These are phyloP conservation scores for Hapalemur alaotrensis DNA, from an alignment of 2,797 vertebrate genomes.

Conservation along the genomic window DNA sequence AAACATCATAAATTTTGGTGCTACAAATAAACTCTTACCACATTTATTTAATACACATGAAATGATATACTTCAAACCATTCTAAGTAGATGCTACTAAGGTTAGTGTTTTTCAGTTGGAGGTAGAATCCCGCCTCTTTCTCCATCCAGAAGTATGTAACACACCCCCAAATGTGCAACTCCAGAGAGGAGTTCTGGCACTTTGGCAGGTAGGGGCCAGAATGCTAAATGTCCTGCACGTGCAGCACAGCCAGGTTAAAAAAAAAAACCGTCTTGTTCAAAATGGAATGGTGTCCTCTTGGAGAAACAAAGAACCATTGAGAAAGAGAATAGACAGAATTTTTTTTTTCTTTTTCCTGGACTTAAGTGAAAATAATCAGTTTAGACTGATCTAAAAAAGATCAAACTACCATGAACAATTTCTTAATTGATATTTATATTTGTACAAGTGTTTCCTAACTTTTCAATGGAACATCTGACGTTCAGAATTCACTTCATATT, in stretches of 20 bases:
- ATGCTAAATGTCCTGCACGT: not conserved
- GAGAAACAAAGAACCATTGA: not conserved
- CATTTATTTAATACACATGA: slow-evolving; percentile 2
- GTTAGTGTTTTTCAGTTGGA: not conserved
- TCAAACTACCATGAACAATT: slow-evolving; percentile 27
- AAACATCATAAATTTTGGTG: slow-evolving; percentile 33
- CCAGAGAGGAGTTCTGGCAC: not conserved
- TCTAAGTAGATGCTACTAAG: slow-evolving; percentile 29
- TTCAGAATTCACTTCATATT: slow-evolving; percentile 38
- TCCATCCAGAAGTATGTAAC: not conserved
- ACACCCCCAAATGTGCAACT: not conserved
- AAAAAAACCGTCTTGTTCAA: not conserved
- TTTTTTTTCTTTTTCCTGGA: not conserved
- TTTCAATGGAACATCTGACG: not conserved
- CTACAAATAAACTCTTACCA: slow-evolving; percentile 35
- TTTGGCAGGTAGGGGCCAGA: not conserved
- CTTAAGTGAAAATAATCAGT: slow-evolving; percentile 38
- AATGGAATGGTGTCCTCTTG: not conserved
- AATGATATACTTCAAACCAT: slow-evolving; percentile 31
- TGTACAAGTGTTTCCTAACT: slow-evolving; percentile 1
- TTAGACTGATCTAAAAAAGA: not conserved
- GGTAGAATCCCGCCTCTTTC: not conserved
- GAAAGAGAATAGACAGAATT: not conserved
- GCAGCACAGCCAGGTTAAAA: not conserved
- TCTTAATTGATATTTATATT: slow-evolving; percentile 1